Evolutionary conservation across 92 coral and sea anemone genomes (phyloP).

Genomic region (Hydrozoanthus gracilis): DNA sequence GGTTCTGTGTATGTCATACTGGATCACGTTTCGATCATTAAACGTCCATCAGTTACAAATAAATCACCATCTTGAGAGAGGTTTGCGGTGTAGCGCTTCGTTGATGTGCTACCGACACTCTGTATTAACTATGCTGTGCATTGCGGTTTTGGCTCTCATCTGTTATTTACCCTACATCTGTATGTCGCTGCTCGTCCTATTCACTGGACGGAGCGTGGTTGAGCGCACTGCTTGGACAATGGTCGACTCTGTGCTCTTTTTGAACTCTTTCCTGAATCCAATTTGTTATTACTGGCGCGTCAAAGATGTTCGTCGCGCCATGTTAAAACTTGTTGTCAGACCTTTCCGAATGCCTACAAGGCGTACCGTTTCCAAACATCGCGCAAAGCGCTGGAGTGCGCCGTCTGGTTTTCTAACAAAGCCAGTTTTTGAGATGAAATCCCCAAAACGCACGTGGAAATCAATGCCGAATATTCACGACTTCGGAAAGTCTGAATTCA

Average conservation of each 20-base stretch:
- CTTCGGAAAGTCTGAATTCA: conserved; percentile 3
- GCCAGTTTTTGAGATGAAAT: not conserved
- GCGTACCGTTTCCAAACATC: not conserved
- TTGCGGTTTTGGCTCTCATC: conserved; percentile 8
- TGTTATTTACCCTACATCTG: conserved; percentile 35
- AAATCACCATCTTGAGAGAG: not conserved
- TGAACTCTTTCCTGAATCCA: conserved; percentile 37
- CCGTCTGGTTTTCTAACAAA: conserved; percentile 14
- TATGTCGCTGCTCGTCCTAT: conserved; percentile 22
- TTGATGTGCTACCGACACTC: conserved; percentile 28
- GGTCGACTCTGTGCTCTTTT: conserved; percentile 35
- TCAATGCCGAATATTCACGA: conserved; percentile 40
- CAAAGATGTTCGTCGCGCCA: conserved; percentile 27
- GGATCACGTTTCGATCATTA: conserved; percentile 26
- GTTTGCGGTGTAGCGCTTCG: conserved; percentile 6
- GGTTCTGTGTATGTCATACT: conserved; percentile 29
- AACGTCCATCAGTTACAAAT: conserved; percentile 20
- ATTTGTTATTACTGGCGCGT: conserved; percentile 36
- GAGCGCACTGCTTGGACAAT: conserved; percentile 38
- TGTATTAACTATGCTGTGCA: conserved; percentile 30
- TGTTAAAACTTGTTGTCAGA: conserved; percentile 7
- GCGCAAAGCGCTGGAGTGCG: conserved; percentile 24
- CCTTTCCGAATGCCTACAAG: not conserved
- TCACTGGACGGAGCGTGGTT: conserved; percentile 21
- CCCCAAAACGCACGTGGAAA: conserved; percentile 20